Conservation (phyloP, 2,888 invertebrate species). For the Drosophila gaucha region DNA sequence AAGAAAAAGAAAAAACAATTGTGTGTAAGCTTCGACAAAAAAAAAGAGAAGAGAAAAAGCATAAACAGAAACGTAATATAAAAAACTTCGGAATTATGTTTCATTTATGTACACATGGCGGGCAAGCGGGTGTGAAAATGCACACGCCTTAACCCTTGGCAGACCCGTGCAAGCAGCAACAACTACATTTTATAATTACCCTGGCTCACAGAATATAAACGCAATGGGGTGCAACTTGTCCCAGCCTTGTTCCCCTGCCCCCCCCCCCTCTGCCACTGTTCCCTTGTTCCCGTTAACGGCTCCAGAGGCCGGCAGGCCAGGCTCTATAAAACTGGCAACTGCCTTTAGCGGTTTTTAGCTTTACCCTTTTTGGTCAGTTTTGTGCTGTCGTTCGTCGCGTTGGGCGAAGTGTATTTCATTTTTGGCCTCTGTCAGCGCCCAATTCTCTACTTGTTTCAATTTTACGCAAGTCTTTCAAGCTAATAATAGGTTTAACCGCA, state of each 20-base stretch:
- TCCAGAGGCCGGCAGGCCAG: conserved; percentile 7
- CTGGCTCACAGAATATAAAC: conserved; percentile 48
- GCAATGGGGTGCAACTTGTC: conserved; percentile 63
- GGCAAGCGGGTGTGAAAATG: conserved; percentile 77
- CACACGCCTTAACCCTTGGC: conserved; percentile 64
- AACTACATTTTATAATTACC: conserved; percentile 69
- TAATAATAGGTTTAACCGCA: conserved; percentile 81
- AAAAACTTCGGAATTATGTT: conserved; percentile 42
- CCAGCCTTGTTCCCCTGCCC: conserved; percentile 40
- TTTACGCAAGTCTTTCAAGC: conserved; percentile 66
- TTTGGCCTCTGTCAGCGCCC: conserved; percentile 39
- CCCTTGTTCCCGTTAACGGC: conserved; percentile 11
- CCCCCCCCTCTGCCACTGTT: conserved; percentile 19
- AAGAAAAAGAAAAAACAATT: conserved; percentile 31
- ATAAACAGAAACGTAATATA: conserved; percentile 4
- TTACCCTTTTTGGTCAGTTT: conserved; percentile 51
- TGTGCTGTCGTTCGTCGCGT: conserved; percentile 11
- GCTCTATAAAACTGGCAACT: conserved; percentile 54
- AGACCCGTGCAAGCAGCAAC: conserved; percentile 23
- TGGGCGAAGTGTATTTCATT: conserved; percentile 13
- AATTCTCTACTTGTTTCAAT: conserved; percentile 69
- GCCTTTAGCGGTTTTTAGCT: conserved; percentile 70
- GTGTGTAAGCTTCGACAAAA: conserved; percentile 44
- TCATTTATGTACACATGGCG: conserved; percentile 48
- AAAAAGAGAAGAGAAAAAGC: conserved; percentile 15